phyloP scores from a whole-genome alignment of 92 coral and sea anemone genomes.

The Actinernus sp. region DNA sequence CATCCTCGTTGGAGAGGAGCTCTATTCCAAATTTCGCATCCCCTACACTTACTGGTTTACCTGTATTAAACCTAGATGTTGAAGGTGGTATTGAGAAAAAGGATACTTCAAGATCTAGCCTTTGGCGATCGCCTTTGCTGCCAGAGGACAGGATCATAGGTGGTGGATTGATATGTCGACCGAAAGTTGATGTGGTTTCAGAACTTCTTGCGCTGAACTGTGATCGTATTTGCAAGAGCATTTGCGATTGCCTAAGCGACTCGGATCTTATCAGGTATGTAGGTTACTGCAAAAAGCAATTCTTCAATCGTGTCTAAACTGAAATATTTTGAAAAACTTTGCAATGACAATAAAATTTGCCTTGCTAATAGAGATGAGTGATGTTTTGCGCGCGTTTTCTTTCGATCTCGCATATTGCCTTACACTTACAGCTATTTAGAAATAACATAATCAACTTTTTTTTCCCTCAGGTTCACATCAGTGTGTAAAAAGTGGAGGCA shows the following conservation, averaged over 20 bases:
- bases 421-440: too few species aligned
- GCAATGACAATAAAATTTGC: too few species aligned
- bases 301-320: too few species aligned
- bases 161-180: slow-evolving; percentile 14
- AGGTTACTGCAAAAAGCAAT: too few species aligned
- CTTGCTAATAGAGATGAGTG: too few species aligned
- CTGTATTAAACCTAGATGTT: slow-evolving; percentile 45
- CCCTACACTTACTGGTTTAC: slow-evolving; percentile 23
- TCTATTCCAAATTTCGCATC: slow-evolving; percentile 14
- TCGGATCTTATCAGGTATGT: slow-evolving; percentile 73
- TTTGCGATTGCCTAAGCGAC: slow-evolving; percentile 61
- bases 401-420: too few species aligned
- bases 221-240: slow-evolving; percentile 57
- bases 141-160: slow-evolving; percentile 59
- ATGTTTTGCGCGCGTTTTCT: too few species aligned
- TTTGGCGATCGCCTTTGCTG: slow-evolving; percentile 50
- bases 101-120: slow-evolving; percentile 1
- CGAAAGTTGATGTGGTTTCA: slow-evolving; percentile 52
- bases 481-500: slow-evolving; percentile 70
- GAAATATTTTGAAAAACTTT: too few species aligned
- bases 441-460: background rate
- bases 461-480: slow-evolving; percentile 63
- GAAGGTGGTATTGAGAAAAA: slow-evolving; percentile 23
- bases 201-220: slow-evolving; percentile 50
- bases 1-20: slow-evolving; percentile 59